Percentiles rank a stretch among this genome's conserved stretches.
Evolutionary conservation across 2,113 vertebrate species (phyloP).

Genomic region (Neolamprologus variostigma): DNA sequence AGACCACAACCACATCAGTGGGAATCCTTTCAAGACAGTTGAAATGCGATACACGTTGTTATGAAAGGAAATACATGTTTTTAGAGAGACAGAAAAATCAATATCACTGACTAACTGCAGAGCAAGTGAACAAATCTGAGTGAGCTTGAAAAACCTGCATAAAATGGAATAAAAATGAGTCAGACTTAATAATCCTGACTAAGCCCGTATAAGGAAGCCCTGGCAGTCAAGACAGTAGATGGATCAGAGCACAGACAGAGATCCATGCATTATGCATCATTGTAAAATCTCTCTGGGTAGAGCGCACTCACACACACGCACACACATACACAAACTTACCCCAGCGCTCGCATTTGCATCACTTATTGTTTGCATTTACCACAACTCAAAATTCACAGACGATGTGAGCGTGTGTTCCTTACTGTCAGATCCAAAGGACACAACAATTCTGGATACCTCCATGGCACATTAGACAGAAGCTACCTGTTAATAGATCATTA

Average conservation of each 20-base stretch:
- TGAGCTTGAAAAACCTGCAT: slow-evolving; percentile 57
- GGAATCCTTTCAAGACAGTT: slow-evolving; percentile 38
- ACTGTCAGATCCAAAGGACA: slow-evolving; percentile 3
- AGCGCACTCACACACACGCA: not conserved
- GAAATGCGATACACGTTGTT: slow-evolving; percentile 43
- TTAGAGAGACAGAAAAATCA: slow-evolving; percentile 54
- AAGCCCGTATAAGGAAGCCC: slow-evolving; percentile 65
- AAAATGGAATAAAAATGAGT: slow-evolving; percentile 68
- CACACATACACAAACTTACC: slow-evolving; percentile 1
- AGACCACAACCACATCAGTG: slow-evolving; percentile 40
- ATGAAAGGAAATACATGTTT: slow-evolving; percentile 61
- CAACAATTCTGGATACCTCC: not conserved
- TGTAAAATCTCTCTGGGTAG: slow-evolving; percentile 48
- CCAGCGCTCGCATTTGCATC: slow-evolving; percentile 23
- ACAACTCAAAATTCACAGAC: slow-evolving; percentile 8
- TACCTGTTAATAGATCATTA: slow-evolving; percentile 66
- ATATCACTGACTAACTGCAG: slow-evolving; percentile 59
- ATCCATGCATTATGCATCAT: slow-evolving; percentile 70
- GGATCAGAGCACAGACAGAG: slow-evolving; percentile 63
- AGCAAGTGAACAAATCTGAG: slow-evolving; percentile 55
- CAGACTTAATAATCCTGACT: slow-evolving; percentile 72
- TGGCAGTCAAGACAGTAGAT: slow-evolving; percentile 64
- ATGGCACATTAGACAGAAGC: not conserved
- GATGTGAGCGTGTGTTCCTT: not conserved
- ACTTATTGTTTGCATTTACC: slow-evolving; percentile 41